Percentiles rank a stretch among this genome's conserved stretches.
These are phyloP conservation scores for Asarcornis scutulata DNA, from an alignment of 2,113 vertebrate species.

Conservation along the genomic window DNA sequence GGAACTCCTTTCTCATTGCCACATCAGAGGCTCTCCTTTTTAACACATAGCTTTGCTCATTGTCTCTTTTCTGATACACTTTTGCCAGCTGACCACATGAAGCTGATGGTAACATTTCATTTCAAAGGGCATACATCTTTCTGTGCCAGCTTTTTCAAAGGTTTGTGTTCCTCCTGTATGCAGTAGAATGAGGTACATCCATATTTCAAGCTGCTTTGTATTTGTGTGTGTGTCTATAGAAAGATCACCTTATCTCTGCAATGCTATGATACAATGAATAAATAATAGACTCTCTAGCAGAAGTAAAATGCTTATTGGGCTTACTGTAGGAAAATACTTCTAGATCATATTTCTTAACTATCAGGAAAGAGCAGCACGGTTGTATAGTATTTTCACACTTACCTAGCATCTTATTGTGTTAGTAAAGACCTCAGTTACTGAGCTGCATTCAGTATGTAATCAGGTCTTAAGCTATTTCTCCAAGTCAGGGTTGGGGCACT, in stretches of 20 bases:
- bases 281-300: neutral
- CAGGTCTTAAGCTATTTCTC: neutral
- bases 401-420: neutral
- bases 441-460: neutral
- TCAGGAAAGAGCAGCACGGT: neutral
- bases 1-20: neutral
- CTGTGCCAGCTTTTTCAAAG: neutral
- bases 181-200: neutral
- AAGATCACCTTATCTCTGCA: neutral
- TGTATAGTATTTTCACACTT: neutral
- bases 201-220: neutral
- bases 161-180: neutral
- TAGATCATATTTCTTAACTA: neutral
- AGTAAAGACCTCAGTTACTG: neutral
- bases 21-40: neutral
- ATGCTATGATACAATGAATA: neutral
- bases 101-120: neutral
- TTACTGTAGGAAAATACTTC: neutral
- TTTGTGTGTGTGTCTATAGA: neutral
- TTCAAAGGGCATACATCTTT: neutral
- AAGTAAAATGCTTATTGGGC: neutral
- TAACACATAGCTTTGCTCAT: neutral
- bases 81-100: neutral
- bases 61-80: neutral
- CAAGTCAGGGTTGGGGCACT: neutral